Percentiles rank a stretch among this genome's conserved stretches.
These are phyloP conservation scores for Geophilus truncorum DNA, from an alignment of 2,888 invertebrate species.

Conservation along the genomic window DNA sequence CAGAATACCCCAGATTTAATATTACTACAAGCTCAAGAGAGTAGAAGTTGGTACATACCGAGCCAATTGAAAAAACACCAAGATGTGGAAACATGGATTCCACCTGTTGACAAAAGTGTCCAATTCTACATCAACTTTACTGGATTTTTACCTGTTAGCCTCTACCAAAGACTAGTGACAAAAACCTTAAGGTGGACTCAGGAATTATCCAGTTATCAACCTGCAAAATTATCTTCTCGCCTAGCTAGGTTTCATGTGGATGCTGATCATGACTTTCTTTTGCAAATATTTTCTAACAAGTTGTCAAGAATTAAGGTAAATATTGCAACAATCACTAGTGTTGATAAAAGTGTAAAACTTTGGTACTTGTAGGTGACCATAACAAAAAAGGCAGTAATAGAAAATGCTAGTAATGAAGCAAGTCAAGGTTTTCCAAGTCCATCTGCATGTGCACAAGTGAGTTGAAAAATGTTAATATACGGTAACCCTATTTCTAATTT, in stretches of 20 bases:
- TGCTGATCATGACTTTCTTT: constrained; percentile 39
- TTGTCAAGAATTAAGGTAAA: constrained; percentile 37
- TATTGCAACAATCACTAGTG: too few species aligned
- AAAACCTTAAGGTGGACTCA: not conserved
- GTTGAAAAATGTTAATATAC: not conserved
- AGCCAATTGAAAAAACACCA: not conserved
- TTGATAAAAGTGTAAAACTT: not conserved
- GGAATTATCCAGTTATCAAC: not conserved
- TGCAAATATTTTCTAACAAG: constrained; percentile 36
- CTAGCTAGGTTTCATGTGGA: constrained; percentile 39
- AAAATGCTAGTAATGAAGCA: constrained; percentile 28
- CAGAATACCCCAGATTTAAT: not conserved
- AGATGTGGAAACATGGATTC: not conserved
- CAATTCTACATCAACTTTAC: constrained; percentile 32
- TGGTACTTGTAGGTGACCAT: not conserved
- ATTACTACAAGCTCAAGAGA: not conserved
- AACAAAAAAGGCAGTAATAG: constrained; percentile 30
- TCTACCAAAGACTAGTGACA: not conserved
- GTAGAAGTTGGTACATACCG: not conserved
- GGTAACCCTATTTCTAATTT: not conserved
- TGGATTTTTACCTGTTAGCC: constrained; percentile 29
- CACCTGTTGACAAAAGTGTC: not conserved
- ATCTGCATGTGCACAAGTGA: constrained; percentile 39
- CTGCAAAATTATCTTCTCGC: not conserved
- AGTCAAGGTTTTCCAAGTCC: constrained; percentile 35